Percentiles rank a stretch among this genome's conserved stretches.
Evolutionary conservation across 2,113 vertebrate species (phyloP).

Genomic region (Psittacara wagleri): DNA sequence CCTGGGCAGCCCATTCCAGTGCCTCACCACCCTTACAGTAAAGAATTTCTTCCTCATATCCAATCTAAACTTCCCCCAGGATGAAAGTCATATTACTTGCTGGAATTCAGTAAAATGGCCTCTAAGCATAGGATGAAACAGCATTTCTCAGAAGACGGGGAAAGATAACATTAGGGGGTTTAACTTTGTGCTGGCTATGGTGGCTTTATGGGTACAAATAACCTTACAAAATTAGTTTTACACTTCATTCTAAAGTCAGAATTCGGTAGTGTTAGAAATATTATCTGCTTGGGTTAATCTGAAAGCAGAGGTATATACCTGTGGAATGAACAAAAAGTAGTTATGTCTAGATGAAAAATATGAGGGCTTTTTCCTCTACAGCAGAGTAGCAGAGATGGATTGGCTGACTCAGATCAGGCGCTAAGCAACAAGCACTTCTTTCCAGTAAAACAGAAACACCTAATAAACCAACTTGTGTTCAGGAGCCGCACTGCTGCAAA

Average conservation of each 20-base stretch:
- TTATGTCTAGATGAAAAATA: neutral
- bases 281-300: neutral
- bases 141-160: neutral
- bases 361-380: neutral
- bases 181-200: neutral
- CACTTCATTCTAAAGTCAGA: neutral
- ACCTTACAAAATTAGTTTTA: neutral
- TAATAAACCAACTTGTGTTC: neutral
- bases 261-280: neutral
- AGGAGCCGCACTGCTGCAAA: neutral
- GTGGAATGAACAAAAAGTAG: neutral
- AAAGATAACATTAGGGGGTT: neutral
- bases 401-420: constrained; percentile 2
- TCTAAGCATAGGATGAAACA: neutral
- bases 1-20: too few relatives aligned
- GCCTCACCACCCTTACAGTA: too few relatives aligned
- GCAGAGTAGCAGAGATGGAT: neutral
- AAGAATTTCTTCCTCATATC: too few relatives aligned
- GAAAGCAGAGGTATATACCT: neutral
- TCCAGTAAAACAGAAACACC: neutral
- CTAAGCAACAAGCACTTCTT: constrained; percentile 39
- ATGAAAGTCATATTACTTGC: neutral
- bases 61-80: neutral
- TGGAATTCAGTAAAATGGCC: neutral
- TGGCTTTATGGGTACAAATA: neutral